Evolutionary conservation across 2,113 vertebrate genomes (phyloP), one percentile per base, ranked within the genome.

Genomic region (Varanus salvator): DNA sequence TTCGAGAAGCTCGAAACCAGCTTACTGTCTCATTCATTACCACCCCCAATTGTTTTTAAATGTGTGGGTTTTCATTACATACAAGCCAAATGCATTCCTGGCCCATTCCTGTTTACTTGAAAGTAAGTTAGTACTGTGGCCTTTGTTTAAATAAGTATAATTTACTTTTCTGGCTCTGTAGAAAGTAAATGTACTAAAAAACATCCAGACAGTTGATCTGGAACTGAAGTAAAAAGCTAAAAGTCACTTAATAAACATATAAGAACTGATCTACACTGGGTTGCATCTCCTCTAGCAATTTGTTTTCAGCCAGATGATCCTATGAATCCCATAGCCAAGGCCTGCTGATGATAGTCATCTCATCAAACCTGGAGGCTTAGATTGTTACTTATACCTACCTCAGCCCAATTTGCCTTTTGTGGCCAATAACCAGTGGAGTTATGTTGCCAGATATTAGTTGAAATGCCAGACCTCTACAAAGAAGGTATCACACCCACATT

Each of bases 131-230:
- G 54, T 31, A 82, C 9, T 64, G 54, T 82, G 64, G 54, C 8
- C n/a, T 87, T 75, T 87, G 44, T 12, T 25, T 60, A 91, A 90
- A 68, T 84, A 78, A 91, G 80, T 38, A 1, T 19, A 83, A 76
- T 29, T 11, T 34, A 25, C 48, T 48, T 60, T 66, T 68, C 68
- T 78, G 60, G 17, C 9, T 87, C 25, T 31, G 31, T 81, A 29
- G 54, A 25, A 64, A 64, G n/a, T 64, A 64, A 60, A 34, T n/a
- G 11, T 74, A 74, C 17, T 34, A 4, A 74, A 78, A 60, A 8
- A 68, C 27, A 48, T 19, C 15, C 44, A 87, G 4, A 6, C 29
- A 64, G 64, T n/a, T 80, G n/a, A 80, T 64, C 21, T 23, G 44
- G 60, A 69, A 29, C 21, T 50, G 15, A 78, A 87, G 29, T 78